Percentiles rank a stretch among this genome's conserved stretches.
Evolutionary conservation across 2,888 invertebrate species (phyloP).

Genomic region (Strigamia maritima): DNA sequence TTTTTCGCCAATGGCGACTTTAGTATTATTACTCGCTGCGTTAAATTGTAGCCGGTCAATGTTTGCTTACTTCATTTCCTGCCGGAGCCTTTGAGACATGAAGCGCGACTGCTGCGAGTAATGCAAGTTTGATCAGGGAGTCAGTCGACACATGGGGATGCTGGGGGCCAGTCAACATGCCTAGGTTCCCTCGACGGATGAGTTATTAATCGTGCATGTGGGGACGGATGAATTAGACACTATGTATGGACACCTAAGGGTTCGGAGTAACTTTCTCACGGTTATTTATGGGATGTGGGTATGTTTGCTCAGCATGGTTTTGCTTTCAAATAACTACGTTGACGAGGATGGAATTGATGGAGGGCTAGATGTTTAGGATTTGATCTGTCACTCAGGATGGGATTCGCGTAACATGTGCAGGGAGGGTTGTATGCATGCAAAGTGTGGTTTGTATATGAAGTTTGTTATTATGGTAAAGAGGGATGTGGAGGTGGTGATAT

Average conservation of each 20-base stretch:
- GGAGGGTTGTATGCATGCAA: not conserved
- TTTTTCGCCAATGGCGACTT: not conserved
- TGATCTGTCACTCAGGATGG: not conserved
- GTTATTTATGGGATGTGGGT: not conserved
- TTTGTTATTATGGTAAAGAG: too few species aligned
- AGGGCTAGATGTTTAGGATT: not conserved
- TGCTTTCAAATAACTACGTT: not conserved
- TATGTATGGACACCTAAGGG: not conserved
- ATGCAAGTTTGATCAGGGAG: not conserved
- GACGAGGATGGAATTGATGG: not conserved
- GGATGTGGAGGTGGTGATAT: too few species aligned
- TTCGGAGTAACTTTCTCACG: not conserved
- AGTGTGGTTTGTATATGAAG: not conserved
- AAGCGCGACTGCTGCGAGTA: not conserved
- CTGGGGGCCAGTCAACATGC: not conserved
- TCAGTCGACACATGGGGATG: not conserved
- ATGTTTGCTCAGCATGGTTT: not conserved
- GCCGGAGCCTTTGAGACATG: not conserved
- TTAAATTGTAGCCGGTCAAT: not conserved
- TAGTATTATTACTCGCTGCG: not conserved
- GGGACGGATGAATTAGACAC: not conserved
- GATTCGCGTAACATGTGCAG: not conserved
- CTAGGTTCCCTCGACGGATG: not conserved
- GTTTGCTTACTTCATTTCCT: not conserved
- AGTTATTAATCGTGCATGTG: constrained; percentile 1